Conservation (phyloP, 2,113 vertebrate species). For the Psilopogon haemacephalus region DNA sequence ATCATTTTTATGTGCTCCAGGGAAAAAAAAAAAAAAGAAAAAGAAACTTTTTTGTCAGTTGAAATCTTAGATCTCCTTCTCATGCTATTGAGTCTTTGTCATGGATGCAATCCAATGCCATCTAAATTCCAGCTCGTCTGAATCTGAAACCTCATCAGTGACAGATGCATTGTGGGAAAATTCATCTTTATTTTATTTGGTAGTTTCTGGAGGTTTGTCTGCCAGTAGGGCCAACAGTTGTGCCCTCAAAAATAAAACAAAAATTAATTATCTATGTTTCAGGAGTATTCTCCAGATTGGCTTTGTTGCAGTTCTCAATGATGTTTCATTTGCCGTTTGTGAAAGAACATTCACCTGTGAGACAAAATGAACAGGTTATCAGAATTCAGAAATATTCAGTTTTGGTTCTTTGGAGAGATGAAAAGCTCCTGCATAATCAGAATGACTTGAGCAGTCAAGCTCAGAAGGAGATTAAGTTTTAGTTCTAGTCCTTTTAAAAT, state of each 20-base stretch:
- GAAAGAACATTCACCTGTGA: not conserved
- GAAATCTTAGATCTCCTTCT: not conserved
- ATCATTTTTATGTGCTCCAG: not conserved
- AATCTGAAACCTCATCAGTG: not conserved
- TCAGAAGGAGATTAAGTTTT: constrained; percentile 31
- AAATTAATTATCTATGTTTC: not conserved
- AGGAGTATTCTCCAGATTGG: not conserved
- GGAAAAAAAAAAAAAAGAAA: not conserved
- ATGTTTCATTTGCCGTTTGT: not conserved
- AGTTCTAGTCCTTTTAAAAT: constrained; percentile 11
- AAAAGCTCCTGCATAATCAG: not conserved
- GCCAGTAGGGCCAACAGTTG: not conserved
- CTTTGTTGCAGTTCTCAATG: not conserved
- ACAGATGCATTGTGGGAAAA: not conserved
- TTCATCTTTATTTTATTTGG: not conserved
- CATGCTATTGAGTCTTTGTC: not conserved
- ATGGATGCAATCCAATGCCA: not conserved
- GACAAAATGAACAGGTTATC: not conserved
- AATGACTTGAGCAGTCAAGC: constrained; percentile 2
- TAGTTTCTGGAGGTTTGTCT: not conserved
- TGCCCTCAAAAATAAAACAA: not conserved
- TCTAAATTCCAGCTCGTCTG: not conserved
- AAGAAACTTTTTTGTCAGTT: not conserved
- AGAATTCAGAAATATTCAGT: not conserved
- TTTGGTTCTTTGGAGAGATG: not conserved